Evolutionary conservation across 2,888 invertebrate species (phyloP).

Genomic region (Harpalus rubripes): DNA sequence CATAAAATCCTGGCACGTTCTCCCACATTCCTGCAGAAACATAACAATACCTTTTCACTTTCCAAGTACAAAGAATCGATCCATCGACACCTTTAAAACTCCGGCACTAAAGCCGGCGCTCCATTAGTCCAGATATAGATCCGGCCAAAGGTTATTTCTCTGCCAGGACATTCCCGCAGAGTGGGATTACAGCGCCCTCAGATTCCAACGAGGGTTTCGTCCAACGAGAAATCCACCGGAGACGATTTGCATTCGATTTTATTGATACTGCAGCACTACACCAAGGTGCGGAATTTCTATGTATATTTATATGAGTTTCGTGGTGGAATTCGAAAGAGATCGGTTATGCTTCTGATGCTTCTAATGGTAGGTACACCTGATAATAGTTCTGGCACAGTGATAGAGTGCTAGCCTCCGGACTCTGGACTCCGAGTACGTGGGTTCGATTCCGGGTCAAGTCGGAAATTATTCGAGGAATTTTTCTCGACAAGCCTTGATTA

Average conservation of each 20-base stretch:
- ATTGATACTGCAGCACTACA: neutral
- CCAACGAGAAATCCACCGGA: neutral
- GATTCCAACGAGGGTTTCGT: constrained; percentile 4
- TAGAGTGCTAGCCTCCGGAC: no score
- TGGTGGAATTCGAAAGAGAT: no score
- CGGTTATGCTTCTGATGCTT: no score
- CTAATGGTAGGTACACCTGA: no score
- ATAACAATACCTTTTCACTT: constrained; percentile 57
- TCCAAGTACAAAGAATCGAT: constrained; percentile 46
- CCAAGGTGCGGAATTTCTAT: neutral
- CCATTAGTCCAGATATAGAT: constrained; percentile 57
- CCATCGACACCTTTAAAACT: constrained; percentile 47
- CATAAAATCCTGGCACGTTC: constrained; percentile 23
- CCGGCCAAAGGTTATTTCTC: constrained; percentile 50
- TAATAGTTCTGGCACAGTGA: no score
- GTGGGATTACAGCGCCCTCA: constrained; percentile 32
- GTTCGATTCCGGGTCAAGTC: no score
- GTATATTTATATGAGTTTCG: neutral
- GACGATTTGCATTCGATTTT: constrained; percentile 2
- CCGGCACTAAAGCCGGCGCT: constrained; percentile 39
- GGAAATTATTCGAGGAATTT: no score
- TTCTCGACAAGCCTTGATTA: no score
- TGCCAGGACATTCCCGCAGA: constrained; percentile 44
- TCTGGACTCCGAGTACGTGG: no score
- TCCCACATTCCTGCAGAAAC: constrained; percentile 40